phyloP scores from a whole-genome alignment of 1,140 invertebrate species.

The Hypothenemus hampei region DNA sequence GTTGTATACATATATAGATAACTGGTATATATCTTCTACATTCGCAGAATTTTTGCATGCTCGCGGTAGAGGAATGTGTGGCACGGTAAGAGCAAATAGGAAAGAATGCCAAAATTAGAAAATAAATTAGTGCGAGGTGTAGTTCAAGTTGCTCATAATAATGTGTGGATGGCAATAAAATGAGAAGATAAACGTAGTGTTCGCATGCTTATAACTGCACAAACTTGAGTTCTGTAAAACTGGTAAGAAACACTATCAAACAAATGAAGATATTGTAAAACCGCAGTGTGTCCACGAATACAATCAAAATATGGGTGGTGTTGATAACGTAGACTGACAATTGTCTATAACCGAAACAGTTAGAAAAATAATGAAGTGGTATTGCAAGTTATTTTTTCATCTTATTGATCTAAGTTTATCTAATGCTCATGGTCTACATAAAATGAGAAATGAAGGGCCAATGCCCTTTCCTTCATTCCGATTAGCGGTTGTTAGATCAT shows the following conservation, averaged over 20 bases:
- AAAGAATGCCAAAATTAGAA: constrained; percentile 34
- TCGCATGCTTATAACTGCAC: constrained; percentile 35
- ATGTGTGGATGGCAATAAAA: constrained; percentile 35
- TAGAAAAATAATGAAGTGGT: constrained; percentile 38
- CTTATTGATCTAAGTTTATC: constrained; percentile 32
- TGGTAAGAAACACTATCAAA: constrained; percentile 19
- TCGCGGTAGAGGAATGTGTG: too few relatives aligned
- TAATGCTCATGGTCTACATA: constrained; percentile 29
- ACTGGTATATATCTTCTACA: too few relatives aligned
- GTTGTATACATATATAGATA: too few relatives aligned
- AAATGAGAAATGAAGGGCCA: too few relatives aligned
- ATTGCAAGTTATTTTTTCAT: constrained; percentile 40
- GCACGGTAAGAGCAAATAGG: constrained; percentile 36
- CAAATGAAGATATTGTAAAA: constrained; percentile 28
- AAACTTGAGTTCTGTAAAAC: constrained; percentile 10
- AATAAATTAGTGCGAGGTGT: constrained; percentile 30
- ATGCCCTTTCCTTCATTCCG: too few relatives aligned
- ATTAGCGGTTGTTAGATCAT: too few relatives aligned
- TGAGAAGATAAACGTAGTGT: constrained; percentile 39
- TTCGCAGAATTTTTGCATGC: too few relatives aligned
- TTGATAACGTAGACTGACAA: constrained; percentile 41
- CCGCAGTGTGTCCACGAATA: constrained; percentile 37
- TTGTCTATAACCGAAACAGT: constrained; percentile 30
- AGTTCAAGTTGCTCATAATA: constrained; percentile 22
- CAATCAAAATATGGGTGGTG: constrained; percentile 40